phyloP scores from a whole-genome alignment of 2,113 vertebrate genomes.

The Natator depressus region DNA sequence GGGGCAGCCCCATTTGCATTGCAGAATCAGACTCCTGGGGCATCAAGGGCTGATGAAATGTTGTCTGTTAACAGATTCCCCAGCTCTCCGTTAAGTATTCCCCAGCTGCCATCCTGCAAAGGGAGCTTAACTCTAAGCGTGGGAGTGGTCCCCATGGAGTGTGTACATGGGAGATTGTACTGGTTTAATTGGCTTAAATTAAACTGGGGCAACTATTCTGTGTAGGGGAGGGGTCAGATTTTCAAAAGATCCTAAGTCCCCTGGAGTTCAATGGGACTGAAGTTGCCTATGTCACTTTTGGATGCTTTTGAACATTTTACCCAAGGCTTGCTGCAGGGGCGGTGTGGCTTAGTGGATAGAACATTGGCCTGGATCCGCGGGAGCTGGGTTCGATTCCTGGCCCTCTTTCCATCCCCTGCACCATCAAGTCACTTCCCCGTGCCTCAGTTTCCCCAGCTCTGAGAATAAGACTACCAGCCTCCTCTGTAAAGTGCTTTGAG shows the following conservation, averaged over 20 bases:
- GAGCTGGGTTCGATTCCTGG: neutral
- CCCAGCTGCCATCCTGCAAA: neutral
- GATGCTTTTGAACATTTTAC: too few relatives aligned
- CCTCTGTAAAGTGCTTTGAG: neutral
- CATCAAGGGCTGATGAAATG: neutral
- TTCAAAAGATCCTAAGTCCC: neutral
- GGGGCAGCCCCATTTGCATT: neutral
- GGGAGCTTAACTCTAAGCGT: neutral
- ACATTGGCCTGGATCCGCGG: neutral
- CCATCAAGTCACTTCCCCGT: neutral
- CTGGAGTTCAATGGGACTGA: too few relatives aligned
- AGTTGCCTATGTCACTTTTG: too few relatives aligned
- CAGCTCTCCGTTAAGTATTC: neutral
- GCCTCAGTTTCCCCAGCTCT: neutral
- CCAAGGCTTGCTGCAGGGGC: too few relatives aligned
- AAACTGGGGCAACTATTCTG: neutral
- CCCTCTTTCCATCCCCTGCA: neutral
- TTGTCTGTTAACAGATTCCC: neutral
- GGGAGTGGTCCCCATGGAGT: neutral
- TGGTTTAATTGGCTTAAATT: rapidly evolving
- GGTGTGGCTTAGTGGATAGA: neutral
- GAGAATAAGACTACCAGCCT: neutral
- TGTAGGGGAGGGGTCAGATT: neutral
- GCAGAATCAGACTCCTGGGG: neutral
- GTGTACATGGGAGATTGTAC: rapidly evolving